Evolutionary conservation across 1,140 invertebrate species (phyloP).

Genomic region (Listronotus bonariensis): DNA sequence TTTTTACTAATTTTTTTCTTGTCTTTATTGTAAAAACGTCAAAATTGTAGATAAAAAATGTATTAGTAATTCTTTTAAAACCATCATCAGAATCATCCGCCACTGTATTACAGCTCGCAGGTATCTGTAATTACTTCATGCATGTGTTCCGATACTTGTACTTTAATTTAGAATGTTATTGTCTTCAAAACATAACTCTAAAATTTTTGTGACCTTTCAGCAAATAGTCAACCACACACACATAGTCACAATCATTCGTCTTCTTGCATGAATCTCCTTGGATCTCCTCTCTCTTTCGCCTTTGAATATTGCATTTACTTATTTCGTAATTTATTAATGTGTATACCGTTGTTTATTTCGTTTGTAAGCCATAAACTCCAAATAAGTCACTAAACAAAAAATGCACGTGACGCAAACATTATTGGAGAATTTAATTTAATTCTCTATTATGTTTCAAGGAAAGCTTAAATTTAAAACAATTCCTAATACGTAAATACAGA

Average conservation of each 20-base stretch:
- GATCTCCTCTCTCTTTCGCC: conserved; percentile 41
- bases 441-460: conserved; percentile 31
- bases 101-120: too few relatives aligned
- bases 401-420: conserved; percentile 27
- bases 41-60: too few relatives aligned
- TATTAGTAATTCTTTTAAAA: too few relatives aligned
- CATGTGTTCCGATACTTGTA: too few relatives aligned
- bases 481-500: too few relatives aligned
- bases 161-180: too few relatives aligned
- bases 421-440: conserved; percentile 26
- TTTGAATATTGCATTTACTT: conserved; percentile 36
- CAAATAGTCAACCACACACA: conserved; percentile 13
- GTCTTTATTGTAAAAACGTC: too few relatives aligned
- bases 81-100: too few relatives aligned
- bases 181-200: too few relatives aligned
- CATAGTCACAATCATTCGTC: too few relatives aligned
- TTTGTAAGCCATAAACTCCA: conserved; percentile 35
- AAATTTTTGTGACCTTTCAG: conserved; percentile 7
- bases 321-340: conserved; percentile 41
- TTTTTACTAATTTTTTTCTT: too few relatives aligned
- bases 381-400: conserved; percentile 38
- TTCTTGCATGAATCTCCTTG: conserved; percentile 39
- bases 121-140: too few relatives aligned
- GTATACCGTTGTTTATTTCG: conserved; percentile 37
- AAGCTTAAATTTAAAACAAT: conserved; percentile 7